phyloP scores from a whole-genome alignment of 2,888 invertebrate genomes.

The Agapostemon virescens region DNA sequence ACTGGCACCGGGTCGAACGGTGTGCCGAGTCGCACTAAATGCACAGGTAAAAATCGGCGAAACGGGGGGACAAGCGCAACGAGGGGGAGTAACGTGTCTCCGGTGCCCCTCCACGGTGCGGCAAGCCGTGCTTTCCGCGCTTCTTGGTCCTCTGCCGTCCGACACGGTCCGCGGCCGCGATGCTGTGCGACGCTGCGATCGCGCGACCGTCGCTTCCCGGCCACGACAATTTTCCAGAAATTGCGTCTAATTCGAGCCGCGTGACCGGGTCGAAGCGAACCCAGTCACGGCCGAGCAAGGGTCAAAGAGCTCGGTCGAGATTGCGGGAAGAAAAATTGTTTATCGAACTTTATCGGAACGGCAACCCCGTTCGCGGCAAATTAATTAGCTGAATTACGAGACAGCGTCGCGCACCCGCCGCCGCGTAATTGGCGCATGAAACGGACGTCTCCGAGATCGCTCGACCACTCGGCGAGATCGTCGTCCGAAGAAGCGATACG shows the following conservation, averaged over 20 bases:
- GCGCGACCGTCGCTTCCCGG: too few relatives aligned
- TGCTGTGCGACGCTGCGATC: neutral
- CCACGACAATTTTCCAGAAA: too few relatives aligned
- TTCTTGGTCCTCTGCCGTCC: constrained; percentile 6
- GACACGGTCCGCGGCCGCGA: neutral
- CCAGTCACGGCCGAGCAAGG: too few relatives aligned
- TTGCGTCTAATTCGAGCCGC: too few relatives aligned
- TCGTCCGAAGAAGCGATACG: too few relatives aligned
- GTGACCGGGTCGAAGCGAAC: too few relatives aligned
- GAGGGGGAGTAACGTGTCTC: constrained; percentile 43
- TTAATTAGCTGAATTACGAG: neutral
- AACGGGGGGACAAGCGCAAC: constrained; percentile 18
- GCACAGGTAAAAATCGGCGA: constrained; percentile 74
- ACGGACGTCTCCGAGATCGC: neutral
- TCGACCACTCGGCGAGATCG: neutral
- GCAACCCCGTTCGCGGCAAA: neutral
- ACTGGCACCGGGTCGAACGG: constrained; percentile 60
- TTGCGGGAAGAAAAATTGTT: neutral
- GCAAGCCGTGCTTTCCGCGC: constrained; percentile 7
- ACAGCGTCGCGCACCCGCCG: neutral
- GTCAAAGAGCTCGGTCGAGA: neutral
- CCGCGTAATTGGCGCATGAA: constrained; percentile 9
- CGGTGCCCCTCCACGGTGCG: constrained; percentile 44
- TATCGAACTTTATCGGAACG: neutral
- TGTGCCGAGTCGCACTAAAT: constrained; percentile 72